phyloP scores from a whole-genome alignment of 2,888 invertebrate species.

The Autographa gamma region DNA sequence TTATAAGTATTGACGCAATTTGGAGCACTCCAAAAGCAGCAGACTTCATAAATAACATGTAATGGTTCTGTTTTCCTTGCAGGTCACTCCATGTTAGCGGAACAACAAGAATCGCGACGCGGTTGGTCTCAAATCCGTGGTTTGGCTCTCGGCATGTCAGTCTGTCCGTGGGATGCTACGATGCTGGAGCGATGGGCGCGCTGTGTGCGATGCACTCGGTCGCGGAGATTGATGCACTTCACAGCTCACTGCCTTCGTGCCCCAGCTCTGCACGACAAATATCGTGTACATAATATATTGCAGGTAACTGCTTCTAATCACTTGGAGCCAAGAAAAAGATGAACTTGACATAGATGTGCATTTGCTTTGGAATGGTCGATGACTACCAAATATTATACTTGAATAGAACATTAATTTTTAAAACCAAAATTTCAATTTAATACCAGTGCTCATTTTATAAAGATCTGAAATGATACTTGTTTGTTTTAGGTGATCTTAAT shows the following conservation, averaged over 20 bases:
- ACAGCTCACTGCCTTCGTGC: slow-evolving; percentile 81
- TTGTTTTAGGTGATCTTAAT: slow-evolving; percentile 76
- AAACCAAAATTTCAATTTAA: no score
- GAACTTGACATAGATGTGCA: no score
- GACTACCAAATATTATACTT: no score
- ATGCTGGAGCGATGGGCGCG: slow-evolving; percentile 79
- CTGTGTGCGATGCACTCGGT: slow-evolving; percentile 73
- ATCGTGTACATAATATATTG: slow-evolving; percentile 77
- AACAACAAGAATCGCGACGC: slow-evolving; percentile 74
- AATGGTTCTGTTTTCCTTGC: slow-evolving; percentile 3
- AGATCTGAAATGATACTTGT: background rate
- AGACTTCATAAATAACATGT: no score
- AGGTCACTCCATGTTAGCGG: slow-evolving; percentile 85
- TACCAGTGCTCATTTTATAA: no score
- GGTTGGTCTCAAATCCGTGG: slow-evolving; percentile 77
- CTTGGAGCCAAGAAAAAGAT: no score
- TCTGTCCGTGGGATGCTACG: slow-evolving; percentile 82
- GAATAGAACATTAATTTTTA: no score
- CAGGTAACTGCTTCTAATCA: slow-evolving; percentile 66
- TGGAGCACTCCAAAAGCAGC: no score
- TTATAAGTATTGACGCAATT: no score
- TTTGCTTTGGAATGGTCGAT: no score
- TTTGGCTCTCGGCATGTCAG: slow-evolving; percentile 72
- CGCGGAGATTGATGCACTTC: slow-evolving; percentile 75
- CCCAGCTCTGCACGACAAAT: slow-evolving; percentile 80